phyloP scores from a whole-genome alignment of 2,888 invertebrate genomes.

The Oxycera nigricornis region DNA sequence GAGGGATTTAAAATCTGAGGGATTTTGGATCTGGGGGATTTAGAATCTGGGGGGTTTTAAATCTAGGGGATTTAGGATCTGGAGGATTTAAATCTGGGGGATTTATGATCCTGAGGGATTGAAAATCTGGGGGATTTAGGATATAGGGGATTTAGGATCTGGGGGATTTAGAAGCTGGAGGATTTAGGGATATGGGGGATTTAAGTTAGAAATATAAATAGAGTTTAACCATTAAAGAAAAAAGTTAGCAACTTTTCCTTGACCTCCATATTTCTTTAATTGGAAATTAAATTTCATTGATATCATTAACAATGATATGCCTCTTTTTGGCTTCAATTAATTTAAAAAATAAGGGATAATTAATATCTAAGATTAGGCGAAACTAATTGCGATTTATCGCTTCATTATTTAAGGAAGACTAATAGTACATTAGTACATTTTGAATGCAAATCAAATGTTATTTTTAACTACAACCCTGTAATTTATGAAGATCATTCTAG shows the following conservation, averaged over 20 bases:
- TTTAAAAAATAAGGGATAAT: slow-evolving; percentile 3
- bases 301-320: slow-evolving; percentile 73
- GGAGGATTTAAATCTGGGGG: too few relatives aligned
- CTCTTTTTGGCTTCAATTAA: slow-evolving; percentile 62
- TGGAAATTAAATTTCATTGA: slow-evolving; percentile 64
- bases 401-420: slow-evolving; percentile 62
- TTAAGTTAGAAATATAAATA: slow-evolving; percentile 67
- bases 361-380: slow-evolving; percentile 51
- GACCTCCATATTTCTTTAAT: slow-evolving; percentile 67
- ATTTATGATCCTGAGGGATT: too few relatives aligned
- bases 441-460: slow-evolving; percentile 64
- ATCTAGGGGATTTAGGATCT: too few relatives aligned
- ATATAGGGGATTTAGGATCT: too few relatives aligned
- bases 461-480: slow-evolving; percentile 63
- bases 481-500: slow-evolving; percentile 65
- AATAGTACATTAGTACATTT: slow-evolving; percentile 60
- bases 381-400: slow-evolving; percentile 64
- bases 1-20: too few relatives aligned
- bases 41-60: too few relatives aligned
- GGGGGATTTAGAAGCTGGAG: too few relatives aligned
- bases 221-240: slow-evolving; percentile 63
- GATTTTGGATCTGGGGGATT: too few relatives aligned
- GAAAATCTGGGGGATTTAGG: too few relatives aligned
- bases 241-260: slow-evolving; percentile 71
- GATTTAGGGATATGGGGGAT: too few relatives aligned